Evolutionary conservation across 2,797 vertebrate genomes (phyloP), one percentile per base, ranked within the genome.

Genomic region (Pyrocephalus nanus): DNA sequence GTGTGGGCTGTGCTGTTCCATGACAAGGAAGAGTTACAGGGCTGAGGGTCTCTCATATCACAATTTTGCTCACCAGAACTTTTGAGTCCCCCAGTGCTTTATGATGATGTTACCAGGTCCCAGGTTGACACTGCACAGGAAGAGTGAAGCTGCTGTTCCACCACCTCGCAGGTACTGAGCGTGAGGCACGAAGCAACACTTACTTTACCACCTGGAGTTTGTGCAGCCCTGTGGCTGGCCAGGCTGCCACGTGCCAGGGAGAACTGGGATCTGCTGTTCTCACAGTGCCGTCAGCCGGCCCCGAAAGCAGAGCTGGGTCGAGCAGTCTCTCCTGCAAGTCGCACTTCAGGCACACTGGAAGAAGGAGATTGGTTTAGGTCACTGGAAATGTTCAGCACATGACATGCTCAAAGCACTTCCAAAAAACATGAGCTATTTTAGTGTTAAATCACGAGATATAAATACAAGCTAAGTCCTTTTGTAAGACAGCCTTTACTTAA

Each of bases 241-340:
- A 98, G 96, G 97, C 86, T 74, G 92, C 86, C 96, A 96, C 84
- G 86, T 98, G 98, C 93, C 96, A 80, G 45, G 97, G 79, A 14
- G 97, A 96, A 32, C 91, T 96, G 86, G 98, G 7, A 45, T 97
- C 98, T 91, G 98, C 98, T 3, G 97, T 97, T 95, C 97, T 98
- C 79, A 89, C 26, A 12, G 95, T 19, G 69, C 95, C 75, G 13
- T 97, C 96, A 60, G 29, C 74, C 13, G 60, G 58, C 36, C 97
- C 94, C 8, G 98, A 98, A 75, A 99, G 96, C 55, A 99, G 98
- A 15, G 98, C 96, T 1, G 99, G 99, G 94, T 98, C 98, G 26
- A 99, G 98, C 73, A 99, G 92, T 60, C 99, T 97, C 96, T 99
- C 99, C 96, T 99, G 99, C 95, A 99, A 92, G 91, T 99, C 99